These are phyloP conservation scores for Sebastes trivittatus DNA, from an alignment of 2,797 vertebrate genomes.

Conservation along the genomic window DNA sequence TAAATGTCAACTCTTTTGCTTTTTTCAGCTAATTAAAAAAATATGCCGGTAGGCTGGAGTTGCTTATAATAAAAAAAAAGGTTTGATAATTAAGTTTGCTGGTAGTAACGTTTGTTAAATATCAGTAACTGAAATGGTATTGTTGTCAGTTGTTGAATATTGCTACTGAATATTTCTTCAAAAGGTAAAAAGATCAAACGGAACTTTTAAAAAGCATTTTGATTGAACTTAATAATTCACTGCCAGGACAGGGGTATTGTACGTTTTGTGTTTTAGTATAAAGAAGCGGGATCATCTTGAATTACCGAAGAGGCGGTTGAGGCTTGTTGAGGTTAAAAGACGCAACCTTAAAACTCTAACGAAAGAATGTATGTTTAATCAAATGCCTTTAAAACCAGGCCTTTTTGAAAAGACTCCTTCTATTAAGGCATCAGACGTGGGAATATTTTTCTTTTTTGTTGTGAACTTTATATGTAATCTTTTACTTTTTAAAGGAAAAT, in stretches of 20 bases:
- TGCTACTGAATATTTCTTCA: conserved; percentile 73
- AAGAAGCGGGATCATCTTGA: conserved; percentile 37
- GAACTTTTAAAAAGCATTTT: conserved; percentile 42
- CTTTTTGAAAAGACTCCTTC: conserved; percentile 66
- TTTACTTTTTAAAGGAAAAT: conserved; percentile 45
- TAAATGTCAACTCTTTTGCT: conserved; percentile 53
- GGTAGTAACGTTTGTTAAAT: conserved; percentile 66
- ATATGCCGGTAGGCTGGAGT: conserved; percentile 16
- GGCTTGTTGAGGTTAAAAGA: conserved; percentile 36
- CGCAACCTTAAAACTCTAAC: conserved; percentile 67
- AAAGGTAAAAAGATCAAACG: conserved; percentile 39
- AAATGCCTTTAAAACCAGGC: conserved; percentile 79
- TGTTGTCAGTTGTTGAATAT: conserved; percentile 61
- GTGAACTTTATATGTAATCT: conserved; percentile 64
- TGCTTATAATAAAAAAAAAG: conserved; percentile 25
- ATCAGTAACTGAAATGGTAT: conserved; percentile 63
- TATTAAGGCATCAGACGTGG: conserved; percentile 58
- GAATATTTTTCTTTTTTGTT: conserved; percentile 48
- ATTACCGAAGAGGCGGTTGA: conserved; percentile 22
- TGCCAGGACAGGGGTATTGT: conserved; percentile 66
- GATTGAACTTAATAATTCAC: conserved; percentile 55
- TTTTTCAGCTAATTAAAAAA: conserved; percentile 47
- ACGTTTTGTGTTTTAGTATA: conserved; percentile 13
- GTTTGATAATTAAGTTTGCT: conserved; percentile 47
- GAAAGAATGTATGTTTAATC: conserved; percentile 81